Percentiles rank a stretch among this genome's conserved stretches.
phyloP scores from a whole-genome alignment of 2,113 vertebrate species.

The Zosterops pallidus region DNA sequence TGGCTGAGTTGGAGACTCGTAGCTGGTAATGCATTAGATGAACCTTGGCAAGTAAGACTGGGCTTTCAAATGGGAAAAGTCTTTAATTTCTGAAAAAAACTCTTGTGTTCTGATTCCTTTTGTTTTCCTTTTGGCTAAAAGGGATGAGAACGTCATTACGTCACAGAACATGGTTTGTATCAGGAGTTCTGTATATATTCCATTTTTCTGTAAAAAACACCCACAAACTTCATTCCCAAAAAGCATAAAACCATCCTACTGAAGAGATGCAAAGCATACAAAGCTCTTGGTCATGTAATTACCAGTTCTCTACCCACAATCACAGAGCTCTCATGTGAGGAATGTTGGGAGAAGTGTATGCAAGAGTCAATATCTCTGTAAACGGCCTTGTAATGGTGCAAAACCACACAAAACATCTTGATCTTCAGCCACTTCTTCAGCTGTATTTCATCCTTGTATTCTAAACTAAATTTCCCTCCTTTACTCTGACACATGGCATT shows the following conservation, averaged over 20 bases:
- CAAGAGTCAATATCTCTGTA: neutral
- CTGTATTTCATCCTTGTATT: neutral
- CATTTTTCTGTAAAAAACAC: neutral
- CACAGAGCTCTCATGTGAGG: neutral
- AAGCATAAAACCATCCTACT: neutral
- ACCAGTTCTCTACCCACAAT: no score
- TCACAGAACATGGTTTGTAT: neutral
- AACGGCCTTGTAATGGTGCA: neutral
- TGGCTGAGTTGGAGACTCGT: neutral
- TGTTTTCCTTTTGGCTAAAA: neutral
- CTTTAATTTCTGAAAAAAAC: neutral
- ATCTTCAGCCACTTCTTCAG: neutral
- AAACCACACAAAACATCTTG: neutral
- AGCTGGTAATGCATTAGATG: neutral
- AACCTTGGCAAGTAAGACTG: neutral
- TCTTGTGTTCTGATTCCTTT: neutral
- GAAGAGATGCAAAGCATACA: neutral
- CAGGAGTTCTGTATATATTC: neutral
- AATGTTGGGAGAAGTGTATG: rapidly evolving
- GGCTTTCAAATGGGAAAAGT: neutral
- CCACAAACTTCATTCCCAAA: neutral
- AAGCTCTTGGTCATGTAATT: neutral
- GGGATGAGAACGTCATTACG: neutral
- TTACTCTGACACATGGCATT: neutral
- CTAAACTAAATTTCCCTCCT: neutral